Evolutionary conservation across 2,797 vertebrate genomes (phyloP), one percentile per base, ranked within the genome.

Genomic region (Enteromius trimaculatus): DNA sequence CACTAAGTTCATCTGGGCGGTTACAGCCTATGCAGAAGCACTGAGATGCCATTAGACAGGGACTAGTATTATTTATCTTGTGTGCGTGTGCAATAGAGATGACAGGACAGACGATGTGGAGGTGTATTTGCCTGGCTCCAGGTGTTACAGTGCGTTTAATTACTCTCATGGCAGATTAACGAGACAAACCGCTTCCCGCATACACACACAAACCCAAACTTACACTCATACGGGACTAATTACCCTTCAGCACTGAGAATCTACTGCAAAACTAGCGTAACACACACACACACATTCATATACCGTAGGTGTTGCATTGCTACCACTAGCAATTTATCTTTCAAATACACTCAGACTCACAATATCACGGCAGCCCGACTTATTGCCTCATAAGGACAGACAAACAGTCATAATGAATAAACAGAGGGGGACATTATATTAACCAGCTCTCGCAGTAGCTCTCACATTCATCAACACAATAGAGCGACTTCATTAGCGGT

Each of bases 121-220:
- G 86, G 87, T 87, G 88, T 79, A 70, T 86, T 86, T 83, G 85
- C 85, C 77, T 77, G 80, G 79, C 91, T 93, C 92, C 93, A 94
- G 93, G 93, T 94, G 93, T 93, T 92, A 86, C 88, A 82, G 90
- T 89, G 88, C 81, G 42, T 94, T 93, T 94, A 93, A 94, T 94
- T 92, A 93, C 90, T 93, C 91, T 93, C 92, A 92, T 92, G 89
- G 89, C 90, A 94, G 92, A 92, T 92, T 93, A 93, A 92, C 86
- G 90, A 90, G 90, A 92, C 79, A 90, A 91, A 87, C 82, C 37
- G 55, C 69, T 39, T 84, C 80, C 60, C 39, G 29, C 69, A 74
- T 37, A 3, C 66, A 21, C 77, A 69, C 64, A 79, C 77, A 79
- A 66, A 69, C 64, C 29, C 69, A 79, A 42, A 65, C 21, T 23